Evolutionary conservation across 2,888 invertebrate species (phyloP).

Genomic region (Platycheirus rosarum): DNA sequence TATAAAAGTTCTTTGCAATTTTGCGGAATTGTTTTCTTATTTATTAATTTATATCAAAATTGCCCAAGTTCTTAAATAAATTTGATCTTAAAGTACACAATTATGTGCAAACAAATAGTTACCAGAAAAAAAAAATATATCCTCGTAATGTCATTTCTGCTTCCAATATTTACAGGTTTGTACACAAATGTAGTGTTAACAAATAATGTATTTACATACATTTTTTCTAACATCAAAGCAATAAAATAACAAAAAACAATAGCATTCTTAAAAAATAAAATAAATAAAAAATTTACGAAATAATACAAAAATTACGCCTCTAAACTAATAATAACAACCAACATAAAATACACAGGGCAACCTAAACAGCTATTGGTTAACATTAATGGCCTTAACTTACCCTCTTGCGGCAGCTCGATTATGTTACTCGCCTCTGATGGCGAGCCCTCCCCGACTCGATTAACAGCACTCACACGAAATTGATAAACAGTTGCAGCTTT

Average conservation of each 20-base stretch:
- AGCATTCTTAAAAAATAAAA: neutral
- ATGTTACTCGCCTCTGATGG: slow-evolving; percentile 95
- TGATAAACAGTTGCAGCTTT: slow-evolving; percentile 98
- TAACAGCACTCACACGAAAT: slow-evolving; percentile 98
- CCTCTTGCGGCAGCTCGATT: slow-evolving; percentile 97
- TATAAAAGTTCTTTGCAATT: too few species aligned
- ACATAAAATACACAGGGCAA: slow-evolving; percentile 59
- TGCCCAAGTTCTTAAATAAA: too few species aligned
- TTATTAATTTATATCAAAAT: too few species aligned
- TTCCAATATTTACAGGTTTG: slow-evolving; percentile 54
- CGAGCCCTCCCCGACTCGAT: slow-evolving; percentile 97
- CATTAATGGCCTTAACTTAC: slow-evolving; percentile 84
- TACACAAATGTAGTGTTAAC: slow-evolving; percentile 36
- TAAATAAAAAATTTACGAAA: slow-evolving; percentile 30
- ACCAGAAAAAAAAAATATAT: neutral
- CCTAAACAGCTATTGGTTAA: slow-evolving; percentile 55
- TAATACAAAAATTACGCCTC: slow-evolving; percentile 46
- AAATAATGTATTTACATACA: slow-evolving; percentile 22
- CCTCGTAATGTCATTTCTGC: slow-evolving; percentile 56
- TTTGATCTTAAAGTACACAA: too few species aligned
- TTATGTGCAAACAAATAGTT: slow-evolving; percentile 11
- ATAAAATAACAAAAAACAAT: slow-evolving; percentile 22
- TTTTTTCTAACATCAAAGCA: slow-evolving; percentile 55
- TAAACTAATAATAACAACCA: slow-evolving; percentile 56
- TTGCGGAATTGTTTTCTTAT: too few species aligned